phyloP scores from a whole-genome alignment of 2,888 invertebrate genomes.

The Cryptops parisi region DNA sequence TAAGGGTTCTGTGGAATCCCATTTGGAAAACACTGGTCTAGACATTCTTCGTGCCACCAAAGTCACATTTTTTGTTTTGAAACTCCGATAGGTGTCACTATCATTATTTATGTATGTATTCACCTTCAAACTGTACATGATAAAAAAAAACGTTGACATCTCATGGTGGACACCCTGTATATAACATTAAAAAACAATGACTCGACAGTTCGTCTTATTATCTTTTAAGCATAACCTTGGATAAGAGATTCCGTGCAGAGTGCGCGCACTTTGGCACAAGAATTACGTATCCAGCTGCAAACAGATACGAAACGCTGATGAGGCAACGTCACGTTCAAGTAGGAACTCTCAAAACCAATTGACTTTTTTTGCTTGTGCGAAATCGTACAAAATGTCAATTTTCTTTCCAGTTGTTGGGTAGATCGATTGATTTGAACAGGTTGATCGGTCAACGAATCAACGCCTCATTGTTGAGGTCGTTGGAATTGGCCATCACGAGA shows the following conservation, averaged over 20 bases:
- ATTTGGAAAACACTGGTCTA: no score
- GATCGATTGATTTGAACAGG: conserved; percentile 89
- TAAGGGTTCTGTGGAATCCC: no score
- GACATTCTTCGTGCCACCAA: no score
- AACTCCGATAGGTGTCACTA: no score
- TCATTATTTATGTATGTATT: no score
- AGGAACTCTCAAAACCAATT: no score
- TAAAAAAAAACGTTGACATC: no score
- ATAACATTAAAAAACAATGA: no score
- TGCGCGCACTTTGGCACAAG: conserved; percentile 80
- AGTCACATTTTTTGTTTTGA: no score
- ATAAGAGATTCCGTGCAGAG: conserved; percentile 93
- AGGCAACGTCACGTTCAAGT: conserved; percentile 86
- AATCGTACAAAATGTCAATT: not conserved
- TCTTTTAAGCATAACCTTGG: conserved; percentile 66
- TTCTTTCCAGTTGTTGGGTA: conserved; percentile 51
- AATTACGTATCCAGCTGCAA: conserved; percentile 69
- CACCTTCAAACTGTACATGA: no score
- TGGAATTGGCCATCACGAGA: conserved; percentile 88
- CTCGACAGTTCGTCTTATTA: conserved; percentile 1
- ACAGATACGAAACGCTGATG: conserved; percentile 85
- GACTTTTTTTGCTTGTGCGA: no score
- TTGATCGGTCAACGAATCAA: conserved; percentile 89
- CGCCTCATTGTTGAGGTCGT: conserved; percentile 84
- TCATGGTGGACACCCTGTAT: no score